phyloP scores from a whole-genome alignment of 2,888 invertebrate genomes.

The Chironomus riparius region DNA sequence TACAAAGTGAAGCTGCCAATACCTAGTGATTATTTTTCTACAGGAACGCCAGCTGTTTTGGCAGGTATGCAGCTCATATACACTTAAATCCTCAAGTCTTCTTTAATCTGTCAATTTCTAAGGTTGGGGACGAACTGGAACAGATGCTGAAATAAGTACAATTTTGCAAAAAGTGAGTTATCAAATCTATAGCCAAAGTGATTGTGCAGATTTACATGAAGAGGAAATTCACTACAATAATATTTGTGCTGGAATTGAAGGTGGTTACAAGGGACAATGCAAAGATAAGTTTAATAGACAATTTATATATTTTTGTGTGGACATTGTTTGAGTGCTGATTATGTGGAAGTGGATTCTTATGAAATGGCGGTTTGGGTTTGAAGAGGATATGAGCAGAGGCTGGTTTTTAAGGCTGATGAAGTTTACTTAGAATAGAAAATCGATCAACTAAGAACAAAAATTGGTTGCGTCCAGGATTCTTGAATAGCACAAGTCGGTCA shows the following conservation, averaged over 20 bases:
- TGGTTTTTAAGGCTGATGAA: too few relatives aligned
- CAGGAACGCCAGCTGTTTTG: constrained; percentile 2
- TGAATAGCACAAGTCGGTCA: too few relatives aligned
- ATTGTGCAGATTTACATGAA: constrained; percentile 30
- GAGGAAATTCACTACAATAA: constrained; percentile 28
- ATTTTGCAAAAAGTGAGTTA: constrained; percentile 32
- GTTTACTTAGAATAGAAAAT: too few relatives aligned
- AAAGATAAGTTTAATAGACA: constrained; percentile 28
- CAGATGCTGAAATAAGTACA: constrained; percentile 29
- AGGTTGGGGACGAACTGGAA: constrained; percentile 19
- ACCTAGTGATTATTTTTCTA: background rate
- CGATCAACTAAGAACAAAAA: too few relatives aligned
- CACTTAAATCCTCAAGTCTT: background rate
- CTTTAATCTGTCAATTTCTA: background rate
- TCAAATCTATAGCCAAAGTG: constrained; percentile 30
- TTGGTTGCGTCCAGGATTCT: too few relatives aligned
- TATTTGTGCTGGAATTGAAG: constrained; percentile 33
- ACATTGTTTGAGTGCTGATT: too few relatives aligned
- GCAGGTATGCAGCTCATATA: background rate
- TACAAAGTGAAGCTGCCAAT: constrained; percentile 3
- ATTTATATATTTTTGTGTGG: background rate
- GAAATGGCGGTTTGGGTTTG: too few relatives aligned
- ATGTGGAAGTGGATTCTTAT: too few relatives aligned
- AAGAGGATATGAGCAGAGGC: too few relatives aligned
- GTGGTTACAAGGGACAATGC: constrained; percentile 36